Base-by-base conservation (phyloP, 2,797 vertebrate species). In the Masticophis lateralis region DNA sequence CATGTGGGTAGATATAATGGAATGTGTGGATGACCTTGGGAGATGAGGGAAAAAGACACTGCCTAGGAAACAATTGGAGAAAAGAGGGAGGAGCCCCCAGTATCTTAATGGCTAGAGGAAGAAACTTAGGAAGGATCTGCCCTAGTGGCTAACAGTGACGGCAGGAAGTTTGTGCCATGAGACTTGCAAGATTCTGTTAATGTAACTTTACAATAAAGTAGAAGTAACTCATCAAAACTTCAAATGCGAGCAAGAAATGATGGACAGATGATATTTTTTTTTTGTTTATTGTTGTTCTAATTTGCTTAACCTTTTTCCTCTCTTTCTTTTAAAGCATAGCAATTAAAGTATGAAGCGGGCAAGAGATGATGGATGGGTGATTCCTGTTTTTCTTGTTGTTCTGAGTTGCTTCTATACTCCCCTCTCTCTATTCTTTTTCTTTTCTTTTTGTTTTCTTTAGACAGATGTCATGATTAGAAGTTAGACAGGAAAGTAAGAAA, bases 21-120 rank as follows among this genome's bases (percentile, higher is more conserved):
- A 69, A 32, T 32, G n/a, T 7, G 13, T 2, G 13, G 27, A 32
- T 32, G 63, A 32, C 11, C 13, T 32, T 69, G 63, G 63, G 63
- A 69, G 28, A 69, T 2, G 14, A 0, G 14, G 14, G 14, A 14
- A 16, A 32, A n/a, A 69, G 14, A 69, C 0, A 0, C n/a, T 69
- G 14, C 14, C n/a, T 69, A 32, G n/a, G 14, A 69, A 69, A 32
- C n/a, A n/a, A 66, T n/a, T 9, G 22, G 61, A 66, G 28, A n/a
- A 66, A 28, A 66, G 5, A 14, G 12, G 28, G 28, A 66, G 5
- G 63, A n/a, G 63, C 63, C 63, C 63, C 63, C 63, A n/a, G 63
- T 66, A 28, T 1, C 2, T 66, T 66, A 66, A 66, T n/a, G 28
- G 28, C n/a, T 5, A 7, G 66, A 32, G 66, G n/a, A 14, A 32